Conservation (phyloP, 1,140 invertebrate genomes). For the Tyrophagus putrescentiae region DNA sequence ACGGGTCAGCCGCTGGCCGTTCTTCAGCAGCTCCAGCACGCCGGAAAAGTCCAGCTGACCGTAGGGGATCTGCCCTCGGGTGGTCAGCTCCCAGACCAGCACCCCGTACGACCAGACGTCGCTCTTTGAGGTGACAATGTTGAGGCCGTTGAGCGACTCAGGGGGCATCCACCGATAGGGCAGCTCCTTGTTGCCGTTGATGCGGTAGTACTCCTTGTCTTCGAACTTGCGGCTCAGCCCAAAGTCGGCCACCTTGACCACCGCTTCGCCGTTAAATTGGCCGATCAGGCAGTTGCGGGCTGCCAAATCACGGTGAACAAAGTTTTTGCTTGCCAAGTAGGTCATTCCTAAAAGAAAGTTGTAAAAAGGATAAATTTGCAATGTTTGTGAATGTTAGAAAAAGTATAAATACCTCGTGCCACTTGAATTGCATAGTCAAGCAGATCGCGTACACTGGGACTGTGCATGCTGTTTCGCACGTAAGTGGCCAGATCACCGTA, state of each 20-base stretch:
- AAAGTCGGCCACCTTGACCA: constrained; percentile 37
- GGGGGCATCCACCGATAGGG: constrained; percentile 37
- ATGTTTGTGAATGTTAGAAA: neutral
- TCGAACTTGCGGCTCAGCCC: constrained; percentile 34
- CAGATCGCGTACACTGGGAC: constrained; percentile 37
- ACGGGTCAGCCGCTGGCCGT: constrained; percentile 29
- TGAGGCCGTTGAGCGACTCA: constrained; percentile 33
- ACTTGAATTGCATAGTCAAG: constrained; percentile 38
- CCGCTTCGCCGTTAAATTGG: constrained; percentile 28
- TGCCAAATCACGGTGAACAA: constrained; percentile 37
- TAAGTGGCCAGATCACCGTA: constrained; percentile 38
- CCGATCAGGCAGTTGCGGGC: constrained; percentile 40
- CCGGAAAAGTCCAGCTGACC: constrained; percentile 30
- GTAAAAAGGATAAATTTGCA: neutral
- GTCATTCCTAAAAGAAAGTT: constrained; percentile 17
- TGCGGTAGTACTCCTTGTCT: constrained; percentile 32
- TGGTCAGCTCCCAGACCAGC: constrained; percentile 36
- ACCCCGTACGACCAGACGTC: constrained; percentile 38
- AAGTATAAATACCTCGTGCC: constrained; percentile 32
- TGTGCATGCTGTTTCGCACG: constrained; percentile 35
- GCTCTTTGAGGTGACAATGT: constrained; percentile 30
- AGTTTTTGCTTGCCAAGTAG: constrained; percentile 34
- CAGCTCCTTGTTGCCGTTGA: constrained; percentile 32
- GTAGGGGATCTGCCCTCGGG: constrained; percentile 32
- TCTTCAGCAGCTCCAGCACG: constrained; percentile 28